phyloP scores from a whole-genome alignment of 30 jellyfish, hydroid and myxozoan species.

The Phacellophora camtschatica region DNA sequence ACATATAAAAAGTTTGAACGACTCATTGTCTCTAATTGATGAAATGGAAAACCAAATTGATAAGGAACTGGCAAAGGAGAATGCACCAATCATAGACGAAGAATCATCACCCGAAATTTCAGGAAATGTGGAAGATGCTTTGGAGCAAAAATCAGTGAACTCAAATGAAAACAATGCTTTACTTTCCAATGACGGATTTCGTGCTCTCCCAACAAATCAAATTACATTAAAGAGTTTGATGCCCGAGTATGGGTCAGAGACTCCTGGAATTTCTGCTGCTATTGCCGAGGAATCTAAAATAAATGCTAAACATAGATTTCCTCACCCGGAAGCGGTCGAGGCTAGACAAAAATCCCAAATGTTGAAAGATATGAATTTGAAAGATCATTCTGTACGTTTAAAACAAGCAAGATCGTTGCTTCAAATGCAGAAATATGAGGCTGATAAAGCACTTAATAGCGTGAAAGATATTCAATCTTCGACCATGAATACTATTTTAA shows the following conservation, averaged over 20 bases:
- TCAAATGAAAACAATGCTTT: not conserved
- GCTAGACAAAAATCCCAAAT: not conserved
- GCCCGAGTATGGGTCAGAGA: conserved; percentile 56
- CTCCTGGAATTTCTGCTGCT: conserved; percentile 30
- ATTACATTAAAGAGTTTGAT: conserved; percentile 43
- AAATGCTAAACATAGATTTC: not conserved
- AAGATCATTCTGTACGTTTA: conserved; percentile 37
- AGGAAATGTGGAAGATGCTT: not conserved
- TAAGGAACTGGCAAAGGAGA: conserved; percentile 40
- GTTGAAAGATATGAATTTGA: conserved; percentile 38
- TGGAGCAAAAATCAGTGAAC: not conserved
- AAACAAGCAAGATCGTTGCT: conserved; percentile 62
- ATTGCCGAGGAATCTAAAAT: not conserved
- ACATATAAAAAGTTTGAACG: conserved; percentile 17
- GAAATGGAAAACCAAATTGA: conserved; percentile 59
- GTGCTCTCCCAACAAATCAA: conserved; percentile 15
- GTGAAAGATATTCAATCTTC: conserved; percentile 55
- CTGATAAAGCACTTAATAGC: conserved; percentile 57
- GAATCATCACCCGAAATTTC: not conserved
- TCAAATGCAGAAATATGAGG: conserved; percentile 71
- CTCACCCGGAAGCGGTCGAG: conserved; percentile 6
- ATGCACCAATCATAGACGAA: conserved; percentile 17
- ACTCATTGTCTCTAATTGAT: conserved; percentile 46
- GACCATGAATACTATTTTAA: conserved; percentile 30
- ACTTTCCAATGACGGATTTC: not conserved